A percentile compares a stretch with the other conserved stretches of the same genome.
phyloP scores from a whole-genome alignment of 2,888 invertebrate species.

The Ferrisia virgata region DNA sequence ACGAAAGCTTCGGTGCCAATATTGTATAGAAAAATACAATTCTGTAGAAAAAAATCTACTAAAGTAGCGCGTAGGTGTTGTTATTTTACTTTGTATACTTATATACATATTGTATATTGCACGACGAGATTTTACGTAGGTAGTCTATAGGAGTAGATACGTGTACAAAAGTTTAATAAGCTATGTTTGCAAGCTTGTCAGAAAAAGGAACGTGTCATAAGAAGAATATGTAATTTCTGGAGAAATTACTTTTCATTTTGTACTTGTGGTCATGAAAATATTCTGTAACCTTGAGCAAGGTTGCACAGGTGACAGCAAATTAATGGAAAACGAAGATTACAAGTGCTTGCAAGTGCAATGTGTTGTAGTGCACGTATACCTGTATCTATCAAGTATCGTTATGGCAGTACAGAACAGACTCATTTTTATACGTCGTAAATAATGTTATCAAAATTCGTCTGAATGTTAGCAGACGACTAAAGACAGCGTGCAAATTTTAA shows the following conservation, averaged over 20 bases:
- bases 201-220: not conserved
- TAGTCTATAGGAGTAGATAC: too few relatives aligned
- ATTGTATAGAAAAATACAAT: not conserved
- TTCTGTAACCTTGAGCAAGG: not conserved
- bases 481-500: not conserved
- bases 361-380: not conserved
- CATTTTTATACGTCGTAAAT: not conserved
- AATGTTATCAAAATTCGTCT: not conserved
- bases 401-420: not conserved
- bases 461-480: not conserved
- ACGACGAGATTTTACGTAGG: too few relatives aligned
- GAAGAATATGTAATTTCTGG: not conserved
- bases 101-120: too few relatives aligned
- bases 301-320: not conserved
- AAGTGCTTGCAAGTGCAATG: not conserved
- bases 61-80: not conserved
- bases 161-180: conserved; percentile 1
- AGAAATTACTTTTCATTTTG: not conserved
- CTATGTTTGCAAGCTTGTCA: not conserved
- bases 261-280: not conserved
- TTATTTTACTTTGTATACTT: not conserved
- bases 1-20: not conserved
- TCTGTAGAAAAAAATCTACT: not conserved
- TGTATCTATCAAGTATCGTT: not conserved
- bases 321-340: not conserved